phyloP scores from a whole-genome alignment of 2,797 vertebrate genomes.

The Pteronotus mesoamericanus region DNA sequence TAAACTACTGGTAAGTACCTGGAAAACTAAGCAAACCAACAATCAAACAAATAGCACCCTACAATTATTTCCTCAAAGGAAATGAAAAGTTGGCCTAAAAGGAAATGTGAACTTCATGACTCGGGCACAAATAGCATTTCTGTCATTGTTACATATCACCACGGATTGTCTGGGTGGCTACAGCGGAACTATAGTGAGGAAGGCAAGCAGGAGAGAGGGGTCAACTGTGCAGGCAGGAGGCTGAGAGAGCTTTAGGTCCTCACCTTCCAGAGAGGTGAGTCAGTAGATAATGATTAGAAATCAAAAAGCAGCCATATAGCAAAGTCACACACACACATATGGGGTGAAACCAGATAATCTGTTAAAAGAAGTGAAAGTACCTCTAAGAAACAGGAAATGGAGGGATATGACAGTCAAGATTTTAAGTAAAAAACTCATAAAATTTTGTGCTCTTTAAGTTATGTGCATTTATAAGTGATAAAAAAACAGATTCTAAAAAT shows the following conservation, averaged over 20 bases:
- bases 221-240: fast-evolving
- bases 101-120: background rate
- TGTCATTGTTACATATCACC: background rate
- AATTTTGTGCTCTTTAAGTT: background rate
- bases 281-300: background rate
- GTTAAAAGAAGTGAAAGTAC: background rate
- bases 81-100: background rate
- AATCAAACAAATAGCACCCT: background rate
- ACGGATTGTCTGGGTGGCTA: background rate
- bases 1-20: background rate
- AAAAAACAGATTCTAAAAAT: background rate
- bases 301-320: background rate
- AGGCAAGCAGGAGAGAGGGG: background rate
- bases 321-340: background rate
- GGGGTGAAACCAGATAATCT: background rate
- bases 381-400: background rate
- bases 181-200: background rate
- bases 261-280: background rate
- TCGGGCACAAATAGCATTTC: background rate
- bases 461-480: background rate
- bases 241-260: background rate
- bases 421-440: background rate
- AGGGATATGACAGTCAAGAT: background rate
- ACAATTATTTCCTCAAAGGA: background rate
- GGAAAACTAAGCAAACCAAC: background rate